A percentile compares a stretch with the other conserved stretches of the same genome.
Conservation (phyloP, 2,113 vertebrate species). For the Centropus unirufus region DNA sequence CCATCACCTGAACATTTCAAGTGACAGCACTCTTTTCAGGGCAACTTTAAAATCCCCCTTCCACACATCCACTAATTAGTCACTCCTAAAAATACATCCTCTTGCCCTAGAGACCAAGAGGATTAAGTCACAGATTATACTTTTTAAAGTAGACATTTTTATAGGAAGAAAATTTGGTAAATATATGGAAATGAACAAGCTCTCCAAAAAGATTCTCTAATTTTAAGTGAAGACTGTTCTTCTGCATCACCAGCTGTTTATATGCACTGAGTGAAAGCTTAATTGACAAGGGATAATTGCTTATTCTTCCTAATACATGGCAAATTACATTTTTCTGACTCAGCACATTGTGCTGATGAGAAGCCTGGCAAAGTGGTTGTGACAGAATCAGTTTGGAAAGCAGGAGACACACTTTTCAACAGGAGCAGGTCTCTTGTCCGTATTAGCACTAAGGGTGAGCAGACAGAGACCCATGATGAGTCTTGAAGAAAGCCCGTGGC, state of each 20-base stretch:
- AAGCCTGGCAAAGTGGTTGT: not conserved
- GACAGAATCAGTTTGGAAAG: not conserved
- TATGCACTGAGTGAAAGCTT: slow-evolving; percentile 43
- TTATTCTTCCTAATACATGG: slow-evolving; percentile 50
- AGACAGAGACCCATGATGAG: not conserved
- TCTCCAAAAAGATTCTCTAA: slow-evolving; percentile 50
- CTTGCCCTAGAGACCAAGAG: slow-evolving; percentile 16
- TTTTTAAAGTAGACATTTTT: not conserved
- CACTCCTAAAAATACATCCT: slow-evolving; percentile 46
- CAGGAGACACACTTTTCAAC: not conserved
- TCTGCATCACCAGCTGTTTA: slow-evolving; percentile 55
- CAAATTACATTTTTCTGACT: slow-evolving; percentile 40
- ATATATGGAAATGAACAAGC: slow-evolving; percentile 30
- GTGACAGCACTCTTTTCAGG: not conserved
- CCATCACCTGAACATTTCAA: not conserved
- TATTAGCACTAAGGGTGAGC: not conserved
- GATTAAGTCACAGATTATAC: slow-evolving; percentile 13
- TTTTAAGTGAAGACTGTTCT: slow-evolving; percentile 47
- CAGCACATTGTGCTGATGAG: slow-evolving; percentile 15
- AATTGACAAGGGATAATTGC: slow-evolving; percentile 60
- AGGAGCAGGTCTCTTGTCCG: not conserved
- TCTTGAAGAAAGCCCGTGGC: not conserved
- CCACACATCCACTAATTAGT: not conserved
- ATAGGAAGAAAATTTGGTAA: slow-evolving; percentile 4
- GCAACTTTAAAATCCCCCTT: not conserved